Evolutionary conservation across 2,888 invertebrate genomes (phyloP), one percentile per base, ranked within the genome.

Genomic region (Epinotia nisella): DNA sequence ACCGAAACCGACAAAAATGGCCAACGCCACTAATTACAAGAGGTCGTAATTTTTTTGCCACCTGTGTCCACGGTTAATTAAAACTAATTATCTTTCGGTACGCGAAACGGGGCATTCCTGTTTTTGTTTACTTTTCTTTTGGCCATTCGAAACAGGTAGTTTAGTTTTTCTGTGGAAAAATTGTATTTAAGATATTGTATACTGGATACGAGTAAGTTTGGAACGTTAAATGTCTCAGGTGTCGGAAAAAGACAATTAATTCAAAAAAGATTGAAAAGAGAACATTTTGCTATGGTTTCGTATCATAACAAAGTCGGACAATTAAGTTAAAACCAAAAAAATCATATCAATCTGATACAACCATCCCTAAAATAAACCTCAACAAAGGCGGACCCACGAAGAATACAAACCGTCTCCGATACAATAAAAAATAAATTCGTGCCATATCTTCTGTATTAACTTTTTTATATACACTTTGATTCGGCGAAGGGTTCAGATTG

Each of bases 401-500:
- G 64, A 71, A 72, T 66, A 71, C 60, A 55, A 55, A 62, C 39
- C 49, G 45, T 45, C 60, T 45, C 56, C 51, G 49, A 65, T 51
- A 62, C 67, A 68, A 72, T 72, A 72, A 62, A 72, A 72, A 61
- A 68, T 67, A 72, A 24, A 67, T 67, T 56, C 56, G 55, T 49
- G 49, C 61, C 10, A 56, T 72, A 67, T 72, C 67, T 72, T 66
- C 61, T 72, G 71, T 68, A 72, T 72, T 67, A 72, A 72, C 67
- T 72, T 72, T 72, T 72, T 72, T 72, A 72, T 72, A 67, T 49
- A 67, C 61, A 68, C 61, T 67, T 72, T 56, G 67, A 68, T 67
- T 61, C 41, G 55, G 10, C 72, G 66, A 72, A 72, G 72, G 72
- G 72, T 72, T 68, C 61, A 45, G 67, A 72, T 72, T 72, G 61